These are phyloP conservation scores for Orussus abietinus DNA, from an alignment of 1,140 invertebrate species.

Conservation along the genomic window DNA sequence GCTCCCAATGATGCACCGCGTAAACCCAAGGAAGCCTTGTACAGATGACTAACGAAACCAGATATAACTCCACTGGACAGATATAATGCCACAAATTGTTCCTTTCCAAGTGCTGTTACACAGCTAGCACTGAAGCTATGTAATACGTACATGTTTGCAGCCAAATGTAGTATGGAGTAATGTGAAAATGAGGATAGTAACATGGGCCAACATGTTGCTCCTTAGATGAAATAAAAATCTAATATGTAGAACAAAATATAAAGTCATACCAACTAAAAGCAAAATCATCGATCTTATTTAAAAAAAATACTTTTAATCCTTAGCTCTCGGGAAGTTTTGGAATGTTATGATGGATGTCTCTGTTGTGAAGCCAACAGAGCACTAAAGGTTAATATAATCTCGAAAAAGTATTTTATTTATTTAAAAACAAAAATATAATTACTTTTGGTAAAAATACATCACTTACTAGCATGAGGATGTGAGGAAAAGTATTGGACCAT, in stretches of 20 bases:
- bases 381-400: slow-evolving; percentile 11
- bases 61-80: slow-evolving; percentile 83
- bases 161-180: slow-evolving; percentile 79
- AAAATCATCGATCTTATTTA: slow-evolving; percentile 5
- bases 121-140: slow-evolving; percentile 73
- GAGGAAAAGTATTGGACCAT: slow-evolving; percentile 87
- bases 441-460: slow-evolving; percentile 10
- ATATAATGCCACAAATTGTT: slow-evolving; percentile 91
- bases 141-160: slow-evolving; percentile 93
- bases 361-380: neutral
- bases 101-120: slow-evolving; percentile 77
- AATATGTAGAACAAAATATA: slow-evolving; percentile 3
- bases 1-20: slow-evolving; percentile 82
- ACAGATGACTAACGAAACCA: slow-evolving; percentile 78
- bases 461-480: slow-evolving; percentile 71
- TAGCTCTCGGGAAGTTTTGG: no score
- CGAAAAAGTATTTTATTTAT: slow-evolving; percentile 2
- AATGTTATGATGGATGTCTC: no score
- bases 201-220: slow-evolving; percentile 79
- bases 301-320: slow-evolving; percentile 15
- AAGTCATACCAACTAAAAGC: neutral
- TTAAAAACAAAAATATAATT: slow-evolving; percentile 4
- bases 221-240: slow-evolving; percentile 51
- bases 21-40: slow-evolving; percentile 67
- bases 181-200: slow-evolving; percentile 92